phyloP scores from a whole-genome alignment of 2,888 invertebrate species.

The Amblyjoppa proteus region DNA sequence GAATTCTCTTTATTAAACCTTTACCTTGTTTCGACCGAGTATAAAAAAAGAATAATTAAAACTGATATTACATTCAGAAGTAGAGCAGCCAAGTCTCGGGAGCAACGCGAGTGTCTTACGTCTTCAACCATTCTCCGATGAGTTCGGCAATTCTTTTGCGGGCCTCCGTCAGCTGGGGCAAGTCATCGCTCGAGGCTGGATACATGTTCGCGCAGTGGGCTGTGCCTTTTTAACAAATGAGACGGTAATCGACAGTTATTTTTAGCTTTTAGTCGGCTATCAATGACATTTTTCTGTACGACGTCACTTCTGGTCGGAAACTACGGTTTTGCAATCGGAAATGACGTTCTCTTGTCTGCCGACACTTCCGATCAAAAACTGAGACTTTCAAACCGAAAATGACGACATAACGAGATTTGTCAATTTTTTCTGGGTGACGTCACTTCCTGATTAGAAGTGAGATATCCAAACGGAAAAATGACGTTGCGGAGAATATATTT shows the following conservation, averaged over 20 bases:
- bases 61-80: not conserved
- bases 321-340: too few species aligned
- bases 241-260: not conserved
- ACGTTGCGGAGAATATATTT: not conserved
- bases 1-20: slow-evolving; percentile 1
- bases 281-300: too few species aligned
- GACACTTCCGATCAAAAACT: too few species aligned
- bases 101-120: slow-evolving; percentile 26
- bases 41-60: slow-evolving; percentile 11
- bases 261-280: not conserved
- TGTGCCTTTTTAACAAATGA: slow-evolving; percentile 89
- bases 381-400: too few species aligned
- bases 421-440: too few species aligned
- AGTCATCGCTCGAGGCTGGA: slow-evolving; percentile 89
- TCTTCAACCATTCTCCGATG: slow-evolving; percentile 87
- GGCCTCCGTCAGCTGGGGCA: slow-evolving; percentile 89
- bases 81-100: not conserved
- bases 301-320: too few species aligned
- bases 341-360: too few species aligned
- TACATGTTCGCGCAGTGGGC: slow-evolving; percentile 98
- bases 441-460: too few species aligned
- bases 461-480: too few species aligned
- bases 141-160: slow-evolving; percentile 88
- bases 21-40: slow-evolving; percentile 12
- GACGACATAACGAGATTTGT: too few species aligned